Evolutionary conservation across 2,888 invertebrate genomes (phyloP), one percentile per base, ranked within the genome.

Genomic region (Ophioninae sp.): DNA sequence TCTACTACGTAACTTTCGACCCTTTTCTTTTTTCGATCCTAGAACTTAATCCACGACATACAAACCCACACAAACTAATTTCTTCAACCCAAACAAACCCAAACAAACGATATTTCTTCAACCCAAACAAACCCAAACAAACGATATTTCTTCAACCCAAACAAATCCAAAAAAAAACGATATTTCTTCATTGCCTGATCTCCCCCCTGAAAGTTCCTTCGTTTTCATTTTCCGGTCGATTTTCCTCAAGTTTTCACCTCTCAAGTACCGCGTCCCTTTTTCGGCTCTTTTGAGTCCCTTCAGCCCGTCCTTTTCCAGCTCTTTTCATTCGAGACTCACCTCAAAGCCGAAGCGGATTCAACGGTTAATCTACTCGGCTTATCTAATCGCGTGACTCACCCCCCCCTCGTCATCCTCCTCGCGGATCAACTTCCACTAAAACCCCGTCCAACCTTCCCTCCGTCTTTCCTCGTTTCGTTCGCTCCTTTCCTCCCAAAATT

Each of bases 381-480:
- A 91, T 90, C 91, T 85, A 90, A 90, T 91, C 89, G 91, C 91
- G 90, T 90, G 90, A 90, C 88, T 89, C 76, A 61, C 63, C 30
- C 59, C 79, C 64, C 1, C 30, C 30, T 30, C n/a, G n/a, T 30
- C 3, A 1, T 30, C 30, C 30, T 30, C 30, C 30, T 30, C 74
- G n/a, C 20, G 78, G 81, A 78, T 83, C 77, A 71, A 83, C 80
- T 83, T 83, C 76, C 73, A 76, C 72, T 77, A 37, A 51, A 51
- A 59, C 20, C 41, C 41, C 58, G 2, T 30, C 71, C 39, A 75
- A 41, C 71, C 59, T n/a, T 65, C 51, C 17, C 67, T 69, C n/a
- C 17, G 17, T 63, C 30, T 68, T 23, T 44, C 17, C 51, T 65
- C 71, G 30, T 71, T 56, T 39, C 84, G 39, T 63, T 41, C 51